Conservation (phyloP, 2,888 invertebrate genomes). For the Drosophila mayaguana region DNA sequence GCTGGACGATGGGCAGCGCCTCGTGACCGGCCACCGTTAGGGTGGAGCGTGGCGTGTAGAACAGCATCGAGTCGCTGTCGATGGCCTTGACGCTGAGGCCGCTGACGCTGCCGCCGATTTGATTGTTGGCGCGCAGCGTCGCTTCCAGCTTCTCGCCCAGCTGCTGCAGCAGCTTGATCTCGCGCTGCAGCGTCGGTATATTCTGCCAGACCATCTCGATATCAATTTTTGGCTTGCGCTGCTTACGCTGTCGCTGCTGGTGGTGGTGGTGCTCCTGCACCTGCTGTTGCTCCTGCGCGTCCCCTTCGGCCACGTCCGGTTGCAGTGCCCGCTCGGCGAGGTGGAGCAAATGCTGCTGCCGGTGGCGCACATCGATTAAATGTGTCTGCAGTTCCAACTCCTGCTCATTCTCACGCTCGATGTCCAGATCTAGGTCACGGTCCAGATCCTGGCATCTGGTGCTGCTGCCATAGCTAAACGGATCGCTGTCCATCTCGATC, state of each 20-base stretch:
- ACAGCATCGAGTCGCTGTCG: slow-evolving; percentile 24
- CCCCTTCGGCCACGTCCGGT: neutral
- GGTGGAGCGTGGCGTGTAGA: slow-evolving; percentile 56
- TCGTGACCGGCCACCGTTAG: neutral
- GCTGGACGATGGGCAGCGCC: slow-evolving; percentile 23
- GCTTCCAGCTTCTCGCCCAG: slow-evolving; percentile 78
- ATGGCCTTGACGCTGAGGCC: too few species aligned
- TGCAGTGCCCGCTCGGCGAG: neutral
- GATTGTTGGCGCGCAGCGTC: slow-evolving; percentile 47
- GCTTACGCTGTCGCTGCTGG: neutral
- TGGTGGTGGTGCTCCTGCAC: too few species aligned
- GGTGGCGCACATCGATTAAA: slow-evolving; percentile 6
- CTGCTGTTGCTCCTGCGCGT: neutral
- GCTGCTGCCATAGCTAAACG: slow-evolving; percentile 16
- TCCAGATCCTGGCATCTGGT: neutral
- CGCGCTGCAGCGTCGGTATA: slow-evolving; percentile 76
- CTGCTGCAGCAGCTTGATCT: slow-evolving; percentile 72
- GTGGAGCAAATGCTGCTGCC: neutral
- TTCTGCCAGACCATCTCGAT: slow-evolving; percentile 77
- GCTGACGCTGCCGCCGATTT: neutral
- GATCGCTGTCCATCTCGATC: neutral
- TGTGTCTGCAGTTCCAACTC: neutral
- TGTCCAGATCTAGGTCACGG: neutral
- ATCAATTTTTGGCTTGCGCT: slow-evolving; percentile 32
- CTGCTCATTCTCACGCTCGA: neutral